These are phyloP conservation scores for Tetramorium simillimum DNA, from an alignment of 1,140 invertebrate genomes.

Conservation along the genomic window DNA sequence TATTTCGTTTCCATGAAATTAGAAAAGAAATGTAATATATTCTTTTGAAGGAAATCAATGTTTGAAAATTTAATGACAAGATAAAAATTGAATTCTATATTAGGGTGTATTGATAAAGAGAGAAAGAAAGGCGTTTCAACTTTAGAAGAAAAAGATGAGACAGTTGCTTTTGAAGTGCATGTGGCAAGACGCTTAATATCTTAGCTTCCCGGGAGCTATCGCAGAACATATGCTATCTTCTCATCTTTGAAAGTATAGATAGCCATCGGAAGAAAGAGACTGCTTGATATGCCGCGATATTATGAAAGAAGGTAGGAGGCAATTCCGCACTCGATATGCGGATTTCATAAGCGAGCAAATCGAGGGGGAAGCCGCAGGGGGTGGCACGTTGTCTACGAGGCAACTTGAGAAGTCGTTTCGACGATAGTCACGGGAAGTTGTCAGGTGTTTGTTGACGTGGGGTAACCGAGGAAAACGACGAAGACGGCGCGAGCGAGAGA, in stretches of 20 bases:
- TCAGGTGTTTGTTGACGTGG: conserved; percentile 73
- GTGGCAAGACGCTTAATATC: background rate
- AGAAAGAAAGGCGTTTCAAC: background rate
- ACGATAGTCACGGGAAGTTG: conserved; percentile 66
- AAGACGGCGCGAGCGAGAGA: background rate
- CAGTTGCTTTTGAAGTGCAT: background rate
- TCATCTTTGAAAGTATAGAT: conserved; percentile 34
- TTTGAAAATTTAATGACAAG: background rate
- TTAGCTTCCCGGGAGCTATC: background rate
- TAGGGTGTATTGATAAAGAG: background rate
- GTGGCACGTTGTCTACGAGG: conserved; percentile 22
- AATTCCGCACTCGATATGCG: conserved; percentile 44
- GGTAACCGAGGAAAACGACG: conserved; percentile 70
- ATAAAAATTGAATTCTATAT: background rate
- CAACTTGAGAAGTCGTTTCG: conserved; percentile 41
- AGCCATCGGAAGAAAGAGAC: conserved; percentile 40
- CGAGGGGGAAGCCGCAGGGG: conserved; percentile 11
- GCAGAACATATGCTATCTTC: conserved; percentile 31
- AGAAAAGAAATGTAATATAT: no score
- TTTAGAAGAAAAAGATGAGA: background rate
- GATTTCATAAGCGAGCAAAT: conserved; percentile 49
- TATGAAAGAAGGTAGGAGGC: conserved; percentile 15
- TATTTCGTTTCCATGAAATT: no score
- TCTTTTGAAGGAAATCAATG: background rate
- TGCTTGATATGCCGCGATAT: conserved; percentile 31